These are phyloP conservation scores for Sinhomidia bicolor DNA, from an alignment of 2,888 invertebrate species.

Conservation along the genomic window DNA sequence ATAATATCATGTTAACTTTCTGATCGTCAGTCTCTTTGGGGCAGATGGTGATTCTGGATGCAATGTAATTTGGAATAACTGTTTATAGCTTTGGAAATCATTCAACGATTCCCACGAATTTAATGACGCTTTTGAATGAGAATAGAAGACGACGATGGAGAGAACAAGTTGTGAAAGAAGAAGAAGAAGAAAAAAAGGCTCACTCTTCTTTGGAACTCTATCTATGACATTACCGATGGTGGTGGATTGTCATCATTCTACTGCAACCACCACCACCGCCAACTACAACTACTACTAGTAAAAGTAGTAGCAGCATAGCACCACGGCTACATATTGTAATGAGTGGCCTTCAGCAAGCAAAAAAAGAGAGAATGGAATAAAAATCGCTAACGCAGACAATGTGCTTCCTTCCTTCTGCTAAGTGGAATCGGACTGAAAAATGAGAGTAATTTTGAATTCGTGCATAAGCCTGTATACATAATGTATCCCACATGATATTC, in stretches of 20 bases:
- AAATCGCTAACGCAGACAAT: conserved; percentile 46
- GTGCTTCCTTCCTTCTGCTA: conserved; percentile 39
- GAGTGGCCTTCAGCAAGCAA: conserved; percentile 47
- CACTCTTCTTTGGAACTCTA: background rate
- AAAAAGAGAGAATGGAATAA: conserved; percentile 37
- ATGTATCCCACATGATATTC: background rate
- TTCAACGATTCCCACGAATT: conserved; percentile 50
- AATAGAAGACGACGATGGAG: background rate
- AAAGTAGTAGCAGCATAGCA: too few species aligned
- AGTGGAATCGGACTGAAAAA: conserved; percentile 44
- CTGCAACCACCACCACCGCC: background rate
- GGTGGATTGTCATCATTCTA: conserved; percentile 27
- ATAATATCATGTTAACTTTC: conserved; percentile 20
- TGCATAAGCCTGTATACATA: background rate
- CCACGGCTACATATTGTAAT: conserved; percentile 33
- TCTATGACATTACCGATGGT: conserved; percentile 25
- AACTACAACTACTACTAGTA: background rate
- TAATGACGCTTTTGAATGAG: conserved; percentile 45
- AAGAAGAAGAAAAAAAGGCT: background rate
- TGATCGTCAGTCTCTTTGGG: conserved; percentile 2
- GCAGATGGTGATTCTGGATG: conserved; percentile 31
- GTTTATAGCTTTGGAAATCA: conserved; percentile 51
- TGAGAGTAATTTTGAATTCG: conserved; percentile 11
- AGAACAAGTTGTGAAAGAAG: background rate
- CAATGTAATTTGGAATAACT: conserved; percentile 50